Conservation (phyloP, 23 tunicate species). For the Styela plicata region DNA sequence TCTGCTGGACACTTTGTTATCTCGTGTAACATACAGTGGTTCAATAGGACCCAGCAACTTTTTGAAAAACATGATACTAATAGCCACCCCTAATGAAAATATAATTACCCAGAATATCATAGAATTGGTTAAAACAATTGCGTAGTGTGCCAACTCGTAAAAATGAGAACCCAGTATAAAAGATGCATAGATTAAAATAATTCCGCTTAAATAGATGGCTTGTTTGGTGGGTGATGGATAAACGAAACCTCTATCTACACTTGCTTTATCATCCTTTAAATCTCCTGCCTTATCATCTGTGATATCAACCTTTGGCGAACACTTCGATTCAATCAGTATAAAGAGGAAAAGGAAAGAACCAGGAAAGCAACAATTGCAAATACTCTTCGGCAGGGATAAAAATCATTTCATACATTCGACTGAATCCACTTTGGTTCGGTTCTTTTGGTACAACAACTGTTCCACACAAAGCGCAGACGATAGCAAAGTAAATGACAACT, state of each 20-base stretch:
- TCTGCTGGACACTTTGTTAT: neutral
- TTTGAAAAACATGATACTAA: slow-evolving; percentile 60
- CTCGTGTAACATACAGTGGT: neutral
- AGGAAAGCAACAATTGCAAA: slow-evolving; percentile 59
- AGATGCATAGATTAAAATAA: slow-evolving; percentile 53
- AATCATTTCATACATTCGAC: slow-evolving; percentile 74
- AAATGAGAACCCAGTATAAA: slow-evolving; percentile 54
- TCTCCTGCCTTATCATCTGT: neutral
- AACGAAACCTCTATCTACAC: neutral
- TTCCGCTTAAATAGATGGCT: slow-evolving; percentile 46
- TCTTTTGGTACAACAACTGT: slow-evolving; percentile 51
- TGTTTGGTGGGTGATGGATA: slow-evolving; percentile 65
- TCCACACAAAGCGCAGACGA: slow-evolving; percentile 61
- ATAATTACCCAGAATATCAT: slow-evolving; percentile 69
- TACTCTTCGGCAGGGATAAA: slow-evolving; percentile 82
- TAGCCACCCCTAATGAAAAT: slow-evolving; percentile 53
- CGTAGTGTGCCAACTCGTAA: slow-evolving; percentile 6
- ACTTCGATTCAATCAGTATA: slow-evolving; percentile 43
- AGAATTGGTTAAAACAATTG: slow-evolving; percentile 31
- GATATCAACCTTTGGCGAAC: neutral
- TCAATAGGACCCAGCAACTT: slow-evolving; percentile 61
- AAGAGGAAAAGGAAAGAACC: slow-evolving; percentile 71
- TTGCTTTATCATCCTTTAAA: neutral
- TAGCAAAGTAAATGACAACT: slow-evolving; percentile 34
- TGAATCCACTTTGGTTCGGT: slow-evolving; percentile 52